These are phyloP conservation scores for Spodoptera picta DNA, from an alignment of 2,888 invertebrate species.

Conservation along the genomic window DNA sequence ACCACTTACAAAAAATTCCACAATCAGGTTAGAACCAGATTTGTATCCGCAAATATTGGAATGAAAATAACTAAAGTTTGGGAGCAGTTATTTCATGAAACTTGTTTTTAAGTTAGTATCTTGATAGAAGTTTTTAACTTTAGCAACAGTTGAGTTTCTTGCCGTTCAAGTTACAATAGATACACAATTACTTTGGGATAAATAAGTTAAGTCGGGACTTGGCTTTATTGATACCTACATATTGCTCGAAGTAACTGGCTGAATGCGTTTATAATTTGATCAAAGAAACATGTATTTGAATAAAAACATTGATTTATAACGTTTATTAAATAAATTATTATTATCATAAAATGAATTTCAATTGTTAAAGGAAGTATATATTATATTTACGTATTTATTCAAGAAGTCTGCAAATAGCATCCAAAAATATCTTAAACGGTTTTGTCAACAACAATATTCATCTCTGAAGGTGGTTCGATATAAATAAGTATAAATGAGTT, in stretches of 20 bases:
- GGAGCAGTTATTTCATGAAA: constrained; percentile 4
- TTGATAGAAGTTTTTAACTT: constrained; percentile 15
- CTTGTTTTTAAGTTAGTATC: constrained; percentile 6
- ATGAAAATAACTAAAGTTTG: background rate
- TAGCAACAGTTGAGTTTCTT: background rate
- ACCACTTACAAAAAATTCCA: background rate
- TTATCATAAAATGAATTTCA: too few relatives aligned
- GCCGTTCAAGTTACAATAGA: constrained; percentile 10
- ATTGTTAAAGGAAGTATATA: background rate
- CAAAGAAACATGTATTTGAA: too few relatives aligned
- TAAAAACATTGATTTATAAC: too few relatives aligned
- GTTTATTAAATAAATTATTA: too few relatives aligned
- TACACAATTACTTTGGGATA: constrained; percentile 1
- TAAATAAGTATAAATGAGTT: too few relatives aligned
- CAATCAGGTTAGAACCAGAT: constrained; percentile 2
- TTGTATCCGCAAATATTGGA: background rate
- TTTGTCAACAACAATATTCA: too few relatives aligned
- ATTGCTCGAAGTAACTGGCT: constrained; percentile 6
- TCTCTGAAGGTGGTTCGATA: too few relatives aligned
- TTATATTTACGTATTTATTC: constrained; percentile 7
- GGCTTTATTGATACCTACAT: background rate
- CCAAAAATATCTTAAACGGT: too few relatives aligned
- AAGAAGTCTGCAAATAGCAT: too few relatives aligned
- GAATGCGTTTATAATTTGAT: constrained; percentile 8
- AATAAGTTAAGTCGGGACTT: constrained; percentile 3